Percentiles rank a stretch among this genome's conserved stretches.
Conservation (phyloP, 2,888 invertebrate species). For the Drosophila engyochracea region DNA sequence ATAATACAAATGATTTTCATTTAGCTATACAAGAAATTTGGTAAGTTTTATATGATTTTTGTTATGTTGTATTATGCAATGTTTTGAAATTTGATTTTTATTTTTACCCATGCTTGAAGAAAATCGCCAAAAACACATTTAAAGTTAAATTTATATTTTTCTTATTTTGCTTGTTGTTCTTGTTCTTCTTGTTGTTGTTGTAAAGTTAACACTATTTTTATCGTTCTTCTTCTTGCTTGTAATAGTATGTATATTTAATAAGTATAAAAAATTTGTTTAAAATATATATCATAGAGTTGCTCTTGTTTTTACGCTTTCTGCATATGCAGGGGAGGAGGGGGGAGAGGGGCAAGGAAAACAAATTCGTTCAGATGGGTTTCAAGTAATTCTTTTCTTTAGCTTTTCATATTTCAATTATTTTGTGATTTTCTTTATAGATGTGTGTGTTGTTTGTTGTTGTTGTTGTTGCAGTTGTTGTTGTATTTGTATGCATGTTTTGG, state of each 20-base stretch:
- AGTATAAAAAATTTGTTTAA: conserved; percentile 78
- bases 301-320: conserved; percentile 50
- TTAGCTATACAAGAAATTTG: conserved; percentile 78
- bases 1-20: conserved; percentile 75
- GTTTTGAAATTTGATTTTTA: conserved; percentile 52
- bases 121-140: conserved; percentile 68
- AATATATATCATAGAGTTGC: conserved; percentile 61
- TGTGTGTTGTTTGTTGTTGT: conserved; percentile 9
- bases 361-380: conserved; percentile 63
- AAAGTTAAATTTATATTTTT: conserved; percentile 53
- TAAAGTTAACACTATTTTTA: conserved; percentile 62
- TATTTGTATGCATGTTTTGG: conserved; percentile 24
- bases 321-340: conserved; percentile 21
- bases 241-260: conserved; percentile 72
- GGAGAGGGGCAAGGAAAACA: conserved; percentile 52
- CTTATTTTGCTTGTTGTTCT: neutral
- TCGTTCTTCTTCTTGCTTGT: conserved; percentile 19
- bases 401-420: conserved; percentile 22
- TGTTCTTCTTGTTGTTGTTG: conserved; percentile 30
- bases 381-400: conserved; percentile 26
- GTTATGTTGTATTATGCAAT: conserved; percentile 48
- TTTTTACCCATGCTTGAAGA: conserved; percentile 56
- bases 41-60: conserved; percentile 56
- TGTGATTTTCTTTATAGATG: neutral
- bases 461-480: neutral